Evolutionary conservation across 1,140 invertebrate genomes (phyloP), one percentile per base, ranked within the genome.

Genomic region (Rhopalosiphum maidis): DNA sequence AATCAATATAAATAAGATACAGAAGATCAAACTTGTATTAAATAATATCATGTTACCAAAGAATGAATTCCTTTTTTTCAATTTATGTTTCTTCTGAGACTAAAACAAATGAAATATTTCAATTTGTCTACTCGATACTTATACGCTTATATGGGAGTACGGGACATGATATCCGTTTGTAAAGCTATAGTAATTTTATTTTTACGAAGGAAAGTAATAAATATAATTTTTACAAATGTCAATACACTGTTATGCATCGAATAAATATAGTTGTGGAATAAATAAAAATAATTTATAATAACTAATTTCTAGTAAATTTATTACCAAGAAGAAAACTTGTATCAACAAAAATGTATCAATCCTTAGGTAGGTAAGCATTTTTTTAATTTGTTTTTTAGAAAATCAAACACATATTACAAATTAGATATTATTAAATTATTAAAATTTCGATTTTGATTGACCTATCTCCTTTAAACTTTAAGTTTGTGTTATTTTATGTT

Each of bases 101-200:
- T n/a, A n/a, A 77, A 77, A 35, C n/a, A 77, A 77, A 77, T 77
- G 60, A 77, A n/a, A 77, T 77, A 77, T n/a, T n/a, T 77, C 30
- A 18, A 77, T 77, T 77, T n/a, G 60, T 77, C 60, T n/a, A 77
- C 60, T 77, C 60, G 60, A 77, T 77, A 77, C 60, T n/a, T n/a
- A 77, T 35, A 77, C 5, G 60, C 18, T 77, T 77, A n/a, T 18
- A 68, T 15, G 11, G 30, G 30, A n/a, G 15, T 18, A n/a, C 15
- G 4, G 60, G 60, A 77, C n/a, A 77, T n/a, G 60, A n/a, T 21
- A 77, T n/a, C 15, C 15, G 60, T 77, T 77, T n/a, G 60, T 77
- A 35, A 2, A 77, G n/a, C 30, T 77, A n/a, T 77, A 77, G 23
- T 77, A n/a, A 77, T 77, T 60, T 77, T 77, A 77, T n/a, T 77